Percentiles rank a stretch among this genome's conserved stretches.
Conservation (phyloP, 2,797 vertebrate genomes). For the Argya squamiceps region DNA sequence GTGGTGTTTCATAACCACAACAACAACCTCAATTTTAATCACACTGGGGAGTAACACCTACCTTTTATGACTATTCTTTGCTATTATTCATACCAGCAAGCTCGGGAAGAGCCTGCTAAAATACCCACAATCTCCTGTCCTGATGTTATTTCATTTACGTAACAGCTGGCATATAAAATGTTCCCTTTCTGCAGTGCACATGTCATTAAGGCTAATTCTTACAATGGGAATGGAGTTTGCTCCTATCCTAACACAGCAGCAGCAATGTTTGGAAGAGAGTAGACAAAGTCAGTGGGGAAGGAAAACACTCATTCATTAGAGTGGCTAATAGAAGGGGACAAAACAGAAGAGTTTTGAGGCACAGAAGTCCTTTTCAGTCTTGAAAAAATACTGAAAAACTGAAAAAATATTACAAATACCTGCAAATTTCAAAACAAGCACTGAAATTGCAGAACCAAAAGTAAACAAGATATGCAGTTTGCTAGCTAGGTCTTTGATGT, state of each 20-base stretch:
- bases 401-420: not conserved
- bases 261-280: not conserved
- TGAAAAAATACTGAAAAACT: not conserved
- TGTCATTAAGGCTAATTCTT: not conserved
- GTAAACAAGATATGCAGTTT: not conserved
- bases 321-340: not conserved
- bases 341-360: not conserved
- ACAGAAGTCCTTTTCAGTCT: not conserved
- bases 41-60: not conserved
- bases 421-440: not conserved
- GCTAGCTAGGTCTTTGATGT: not conserved
- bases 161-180: not conserved
- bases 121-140: not conserved
- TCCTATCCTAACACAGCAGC: not conserved
- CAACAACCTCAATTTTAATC: not conserved
- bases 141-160: not conserved
- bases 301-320: not conserved
- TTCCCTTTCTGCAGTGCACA: not conserved
- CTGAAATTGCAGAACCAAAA: not conserved
- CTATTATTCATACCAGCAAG: not conserved
- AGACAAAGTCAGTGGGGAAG: not conserved
- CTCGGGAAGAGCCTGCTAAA: not conserved
- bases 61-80: not conserved
- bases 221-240: not conserved
- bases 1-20: not conserved